A percentile compares a stretch with the other conserved stretches of the same genome.
These are phyloP conservation scores for Trissolcus brochymenae DNA, from an alignment of 2,888 invertebrate genomes.

Conservation along the genomic window DNA sequence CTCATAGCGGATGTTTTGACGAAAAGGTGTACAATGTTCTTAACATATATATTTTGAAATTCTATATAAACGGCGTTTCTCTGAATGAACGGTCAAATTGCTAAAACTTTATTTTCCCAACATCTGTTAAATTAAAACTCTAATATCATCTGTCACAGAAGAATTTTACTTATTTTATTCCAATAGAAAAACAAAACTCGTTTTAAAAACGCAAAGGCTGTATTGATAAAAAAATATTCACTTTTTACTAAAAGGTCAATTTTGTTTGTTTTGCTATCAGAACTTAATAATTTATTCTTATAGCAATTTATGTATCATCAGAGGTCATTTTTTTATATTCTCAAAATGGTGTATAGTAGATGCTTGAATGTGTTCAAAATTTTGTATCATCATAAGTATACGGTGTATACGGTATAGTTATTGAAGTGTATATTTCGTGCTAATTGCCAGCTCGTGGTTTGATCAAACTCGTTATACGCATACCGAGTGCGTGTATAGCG, in stretches of 20 bases:
- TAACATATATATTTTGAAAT: too few relatives aligned
- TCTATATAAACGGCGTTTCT: too few relatives aligned
- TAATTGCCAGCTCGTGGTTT: conserved; percentile 68
- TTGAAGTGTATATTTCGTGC: conserved; percentile 61
- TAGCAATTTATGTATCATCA: background rate
- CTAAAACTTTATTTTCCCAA: too few relatives aligned
- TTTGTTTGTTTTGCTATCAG: background rate
- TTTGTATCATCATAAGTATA: conserved; percentile 20
- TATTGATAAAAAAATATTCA: background rate
- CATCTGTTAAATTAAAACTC: too few relatives aligned
- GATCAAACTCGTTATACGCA: conserved; percentile 70
- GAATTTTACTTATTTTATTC: too few relatives aligned
- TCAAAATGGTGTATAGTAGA: too few relatives aligned
- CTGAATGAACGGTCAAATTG: too few relatives aligned
- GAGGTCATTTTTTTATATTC: background rate
- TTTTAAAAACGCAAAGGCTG: background rate
- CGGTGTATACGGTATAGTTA: conserved; percentile 35
- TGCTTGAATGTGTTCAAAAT: conserved; percentile 1
- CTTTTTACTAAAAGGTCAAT: background rate
- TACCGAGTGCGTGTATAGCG: conserved; percentile 67
- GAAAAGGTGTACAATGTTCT: too few relatives aligned
- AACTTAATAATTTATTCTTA: too few relatives aligned
- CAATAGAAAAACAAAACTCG: too few relatives aligned
- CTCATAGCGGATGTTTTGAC: too few relatives aligned
- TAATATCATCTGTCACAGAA: too few relatives aligned